phyloP scores from a whole-genome alignment of 2,113 vertebrate species.

The Anser cygnoides region DNA sequence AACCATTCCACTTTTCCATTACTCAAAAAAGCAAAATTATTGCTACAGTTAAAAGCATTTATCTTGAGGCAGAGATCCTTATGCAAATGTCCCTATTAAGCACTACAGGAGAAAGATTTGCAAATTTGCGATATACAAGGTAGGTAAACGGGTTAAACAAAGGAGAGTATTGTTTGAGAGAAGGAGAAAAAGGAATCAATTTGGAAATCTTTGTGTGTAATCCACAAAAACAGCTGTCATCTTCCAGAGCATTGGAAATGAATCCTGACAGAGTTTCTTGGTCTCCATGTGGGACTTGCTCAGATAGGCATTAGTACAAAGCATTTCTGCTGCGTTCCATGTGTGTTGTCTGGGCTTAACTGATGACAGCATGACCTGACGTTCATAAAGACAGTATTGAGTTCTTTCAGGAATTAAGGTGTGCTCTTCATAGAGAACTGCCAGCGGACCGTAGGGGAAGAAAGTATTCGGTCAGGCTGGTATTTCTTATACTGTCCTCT shows the following conservation, averaged over 20 bases:
- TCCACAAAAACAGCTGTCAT: background rate
- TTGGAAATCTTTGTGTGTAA: background rate
- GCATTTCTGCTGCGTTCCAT: background rate
- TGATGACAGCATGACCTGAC: background rate
- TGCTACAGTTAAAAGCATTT: background rate
- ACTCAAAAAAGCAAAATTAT: background rate
- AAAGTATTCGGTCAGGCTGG: background rate
- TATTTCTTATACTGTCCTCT: background rate
- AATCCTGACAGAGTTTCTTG: background rate
- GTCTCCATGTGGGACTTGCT: background rate
- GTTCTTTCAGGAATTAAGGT: background rate
- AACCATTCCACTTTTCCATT: background rate
- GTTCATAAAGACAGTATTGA: background rate
- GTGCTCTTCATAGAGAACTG: background rate
- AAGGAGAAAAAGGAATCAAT: background rate
- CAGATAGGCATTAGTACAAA: background rate
- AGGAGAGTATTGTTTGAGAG: background rate
- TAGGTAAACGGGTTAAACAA: background rate
- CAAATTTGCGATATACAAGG: background rate
- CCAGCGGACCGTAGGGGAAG: rapidly evolving
- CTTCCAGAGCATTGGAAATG: background rate
- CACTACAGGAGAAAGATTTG: background rate
- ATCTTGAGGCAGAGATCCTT: background rate
- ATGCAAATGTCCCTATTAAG: background rate
- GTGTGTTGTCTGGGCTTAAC: background rate